Conservation (phyloP, 2,888 invertebrate genomes). For the Diploptera punctata region DNA sequence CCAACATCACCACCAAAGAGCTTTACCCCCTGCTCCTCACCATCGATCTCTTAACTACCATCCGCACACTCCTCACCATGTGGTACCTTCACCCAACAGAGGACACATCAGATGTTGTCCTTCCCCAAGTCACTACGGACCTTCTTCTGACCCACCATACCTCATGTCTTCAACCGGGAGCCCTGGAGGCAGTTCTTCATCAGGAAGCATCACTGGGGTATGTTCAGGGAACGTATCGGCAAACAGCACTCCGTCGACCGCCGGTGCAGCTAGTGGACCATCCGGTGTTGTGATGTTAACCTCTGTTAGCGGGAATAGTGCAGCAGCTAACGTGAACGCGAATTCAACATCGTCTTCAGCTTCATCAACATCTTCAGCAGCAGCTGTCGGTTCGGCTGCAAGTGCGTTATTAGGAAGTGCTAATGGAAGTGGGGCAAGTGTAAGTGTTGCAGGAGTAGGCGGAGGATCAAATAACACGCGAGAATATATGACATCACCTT, state of each 20-base stretch:
- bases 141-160: conserved; percentile 20
- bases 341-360: background rate
- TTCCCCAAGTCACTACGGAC: conserved; percentile 37
- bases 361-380: background rate
- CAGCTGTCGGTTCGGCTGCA: conserved; percentile 4
- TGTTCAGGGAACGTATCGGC: conserved; percentile 44
- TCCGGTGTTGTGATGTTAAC: conserved; percentile 2
- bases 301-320: background rate
- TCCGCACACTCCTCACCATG: conserved; percentile 33
- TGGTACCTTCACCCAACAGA: conserved; percentile 38
- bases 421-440: conserved; percentile 8
- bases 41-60: conserved; percentile 53
- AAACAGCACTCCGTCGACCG: conserved; percentile 48
- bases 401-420: background rate
- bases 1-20: conserved; percentile 36
- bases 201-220: conserved; percentile 61
- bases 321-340: background rate
- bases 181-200: conserved; percentile 1
- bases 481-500: conserved; percentile 33
- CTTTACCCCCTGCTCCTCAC: conserved; percentile 49
- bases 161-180: conserved; percentile 1
- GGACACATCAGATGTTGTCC: conserved; percentile 38
- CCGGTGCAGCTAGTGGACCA: background rate
- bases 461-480: conserved; percentile 3
- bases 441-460: conserved; percentile 22